A percentile compares a stretch with the other conserved stretches of the same genome.
phyloP scores from a whole-genome alignment of 2,797 vertebrate species.

The Clarias pachynema region DNA sequence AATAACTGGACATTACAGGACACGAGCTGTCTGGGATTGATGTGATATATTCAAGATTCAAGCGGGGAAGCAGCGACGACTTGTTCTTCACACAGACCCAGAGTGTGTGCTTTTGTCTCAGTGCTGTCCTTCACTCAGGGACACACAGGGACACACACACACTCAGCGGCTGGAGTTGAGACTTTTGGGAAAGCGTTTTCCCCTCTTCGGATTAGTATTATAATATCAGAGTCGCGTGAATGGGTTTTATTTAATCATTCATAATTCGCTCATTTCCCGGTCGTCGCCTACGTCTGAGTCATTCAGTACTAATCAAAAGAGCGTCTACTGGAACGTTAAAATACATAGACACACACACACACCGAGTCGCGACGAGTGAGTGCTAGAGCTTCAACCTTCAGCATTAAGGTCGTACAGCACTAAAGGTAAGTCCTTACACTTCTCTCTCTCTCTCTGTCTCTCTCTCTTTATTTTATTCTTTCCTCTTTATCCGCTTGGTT shows the following conservation, averaged over 20 bases:
- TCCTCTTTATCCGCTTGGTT: too few species aligned
- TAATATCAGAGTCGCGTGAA: not conserved
- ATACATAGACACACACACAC: slow-evolving; percentile 19
- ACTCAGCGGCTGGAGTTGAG: not conserved
- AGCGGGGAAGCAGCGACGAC: not conserved
- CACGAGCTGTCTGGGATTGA: not conserved
- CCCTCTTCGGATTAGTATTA: not conserved
- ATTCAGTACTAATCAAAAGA: not conserved
- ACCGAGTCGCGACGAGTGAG: slow-evolving; percentile 21
- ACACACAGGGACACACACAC: too few species aligned
- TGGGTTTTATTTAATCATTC: slow-evolving; percentile 37
- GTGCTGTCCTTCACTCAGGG: not conserved
- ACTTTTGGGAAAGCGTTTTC: not conserved
- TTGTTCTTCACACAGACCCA: not conserved
- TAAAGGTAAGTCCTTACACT: slow-evolving; percentile 48
- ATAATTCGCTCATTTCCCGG: slow-evolving; percentile 40
- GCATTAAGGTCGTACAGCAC: not conserved
- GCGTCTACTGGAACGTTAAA: slow-evolving; percentile 5
- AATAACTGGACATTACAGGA: not conserved
- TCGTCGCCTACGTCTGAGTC: slow-evolving; percentile 31
- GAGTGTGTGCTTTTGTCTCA: not conserved
- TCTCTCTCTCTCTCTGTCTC: not conserved
- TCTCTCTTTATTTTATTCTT: not conserved
- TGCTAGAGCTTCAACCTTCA: slow-evolving; percentile 41
- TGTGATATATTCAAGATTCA: not conserved